Evolutionary conservation across 2,797 vertebrate genomes (phyloP).

Genomic region (Uromys caudimaculatus): DNA sequence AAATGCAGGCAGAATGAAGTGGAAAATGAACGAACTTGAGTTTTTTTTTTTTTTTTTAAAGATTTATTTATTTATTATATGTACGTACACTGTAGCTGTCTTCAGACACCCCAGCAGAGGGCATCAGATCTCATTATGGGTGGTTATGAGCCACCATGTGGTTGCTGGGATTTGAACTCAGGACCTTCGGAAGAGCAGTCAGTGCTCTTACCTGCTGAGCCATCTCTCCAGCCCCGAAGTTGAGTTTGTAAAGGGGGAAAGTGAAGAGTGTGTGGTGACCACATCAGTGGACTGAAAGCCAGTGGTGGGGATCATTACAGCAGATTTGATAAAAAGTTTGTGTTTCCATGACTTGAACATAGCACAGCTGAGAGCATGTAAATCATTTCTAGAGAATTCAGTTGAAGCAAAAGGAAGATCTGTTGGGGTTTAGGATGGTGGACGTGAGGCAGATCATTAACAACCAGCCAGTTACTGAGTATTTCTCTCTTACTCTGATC

Average conservation of each 20-base stretch:
- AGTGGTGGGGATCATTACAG: background rate
- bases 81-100: too few species aligned
- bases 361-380: background rate
- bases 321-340: background rate
- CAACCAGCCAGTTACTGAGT: background rate
- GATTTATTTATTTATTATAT: too few species aligned
- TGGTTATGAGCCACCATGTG: too few species aligned
- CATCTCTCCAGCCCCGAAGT: too few species aligned
- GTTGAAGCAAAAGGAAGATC: constrained; percentile 1
- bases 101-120: too few species aligned
- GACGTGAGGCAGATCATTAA: background rate
- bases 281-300: background rate
- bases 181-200: too few species aligned
- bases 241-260: too few species aligned
- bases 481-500: background rate
- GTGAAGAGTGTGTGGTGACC: background rate
- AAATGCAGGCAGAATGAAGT: background rate
- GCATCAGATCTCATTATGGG: too few species aligned
- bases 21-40: background rate
- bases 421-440: background rate
- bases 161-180: too few species aligned
- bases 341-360: background rate
- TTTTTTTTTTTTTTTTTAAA: too few species aligned
- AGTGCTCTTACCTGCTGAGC: too few species aligned
- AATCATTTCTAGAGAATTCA: constrained; percentile 30